Evolutionary conservation across 1,140 invertebrate genomes (phyloP).

Genomic region (Phortica variegata): DNA sequence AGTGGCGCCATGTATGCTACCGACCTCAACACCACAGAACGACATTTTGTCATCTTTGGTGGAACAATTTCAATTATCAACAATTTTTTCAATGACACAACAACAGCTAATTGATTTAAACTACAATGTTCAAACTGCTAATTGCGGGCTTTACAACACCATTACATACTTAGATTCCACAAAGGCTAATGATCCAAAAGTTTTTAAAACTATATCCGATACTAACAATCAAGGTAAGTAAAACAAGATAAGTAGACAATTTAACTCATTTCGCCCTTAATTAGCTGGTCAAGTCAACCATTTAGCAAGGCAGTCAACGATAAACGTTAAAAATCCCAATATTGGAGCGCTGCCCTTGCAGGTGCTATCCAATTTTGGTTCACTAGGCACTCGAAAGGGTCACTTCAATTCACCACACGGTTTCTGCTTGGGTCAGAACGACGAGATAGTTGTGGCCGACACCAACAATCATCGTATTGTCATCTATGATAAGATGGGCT

Average conservation of each 20-base stretch:
- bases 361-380: constrained; percentile 90
- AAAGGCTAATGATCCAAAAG: background rate
- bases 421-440: constrained; percentile 90
- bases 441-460: constrained; percentile 94
- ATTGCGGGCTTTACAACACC: too few species aligned
- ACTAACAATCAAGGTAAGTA: too few species aligned
- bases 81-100: too few species aligned
- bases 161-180: too few species aligned
- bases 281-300: too few species aligned
- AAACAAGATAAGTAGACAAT: too few species aligned
- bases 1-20: constrained; percentile 26
- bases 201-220: constrained; percentile 46
- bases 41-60: too few species aligned
- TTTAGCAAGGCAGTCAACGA: constrained; percentile 43
- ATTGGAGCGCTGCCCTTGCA: constrained; percentile 62
- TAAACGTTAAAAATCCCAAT: constrained; percentile 48
- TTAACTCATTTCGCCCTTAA: too few species aligned
- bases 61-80: too few species aligned
- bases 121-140: too few species aligned
- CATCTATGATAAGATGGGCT: constrained; percentile 88
- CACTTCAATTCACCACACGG: constrained; percentile 97
- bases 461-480: constrained; percentile 96
- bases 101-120: too few species aligned
- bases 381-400: constrained; percentile 83
- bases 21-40: constrained; percentile 8